Conservation (phyloP, 2,797 vertebrate genomes). For the Sebastes taczanowskii region DNA sequence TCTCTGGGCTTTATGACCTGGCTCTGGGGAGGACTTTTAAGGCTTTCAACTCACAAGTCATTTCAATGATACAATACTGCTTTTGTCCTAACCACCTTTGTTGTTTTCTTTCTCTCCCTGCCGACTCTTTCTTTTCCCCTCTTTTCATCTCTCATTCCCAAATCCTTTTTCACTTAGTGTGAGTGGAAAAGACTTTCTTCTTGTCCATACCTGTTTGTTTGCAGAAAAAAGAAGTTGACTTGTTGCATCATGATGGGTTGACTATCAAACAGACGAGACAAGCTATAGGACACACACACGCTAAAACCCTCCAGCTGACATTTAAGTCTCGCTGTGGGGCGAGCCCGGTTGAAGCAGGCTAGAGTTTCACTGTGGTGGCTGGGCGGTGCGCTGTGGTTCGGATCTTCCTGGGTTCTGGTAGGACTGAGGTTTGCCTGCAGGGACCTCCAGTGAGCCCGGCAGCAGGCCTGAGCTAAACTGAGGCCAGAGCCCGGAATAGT, state of each 20-base stretch:
- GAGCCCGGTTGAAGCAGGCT: slow-evolving; percentile 57
- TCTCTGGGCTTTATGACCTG: slow-evolving; percentile 83
- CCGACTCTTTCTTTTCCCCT: slow-evolving; percentile 42
- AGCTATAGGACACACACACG: slow-evolving; percentile 37
- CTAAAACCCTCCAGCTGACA: slow-evolving; percentile 53
- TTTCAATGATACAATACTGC: slow-evolving; percentile 86
- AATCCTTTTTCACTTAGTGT: slow-evolving; percentile 36
- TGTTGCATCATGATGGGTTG: slow-evolving; percentile 60
- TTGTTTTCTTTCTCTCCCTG: slow-evolving; percentile 70
- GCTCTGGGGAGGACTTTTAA: slow-evolving; percentile 85
- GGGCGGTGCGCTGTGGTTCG: slow-evolving; percentile 69
- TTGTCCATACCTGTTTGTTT: slow-evolving; percentile 64
- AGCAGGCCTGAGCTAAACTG: slow-evolving; percentile 73
- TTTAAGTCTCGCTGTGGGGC: slow-evolving; percentile 54
- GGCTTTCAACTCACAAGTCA: slow-evolving; percentile 84
- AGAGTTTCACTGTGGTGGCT: slow-evolving; percentile 71
- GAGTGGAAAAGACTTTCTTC: slow-evolving; percentile 20
- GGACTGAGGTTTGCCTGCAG: slow-evolving; percentile 74
- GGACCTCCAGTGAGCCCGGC: slow-evolving; percentile 74
- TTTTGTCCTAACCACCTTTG: slow-evolving; percentile 84
- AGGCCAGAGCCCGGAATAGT: slow-evolving; percentile 73
- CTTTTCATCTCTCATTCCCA: slow-evolving; percentile 51
- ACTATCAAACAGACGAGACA: slow-evolving; percentile 44
- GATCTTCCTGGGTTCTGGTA: slow-evolving; percentile 74
- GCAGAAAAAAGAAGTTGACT: slow-evolving; percentile 62